Evolutionary conservation across 2,797 vertebrate species (phyloP), one percentile per base, ranked within the genome.

Genomic region (Furcifer pardalis): DNA sequence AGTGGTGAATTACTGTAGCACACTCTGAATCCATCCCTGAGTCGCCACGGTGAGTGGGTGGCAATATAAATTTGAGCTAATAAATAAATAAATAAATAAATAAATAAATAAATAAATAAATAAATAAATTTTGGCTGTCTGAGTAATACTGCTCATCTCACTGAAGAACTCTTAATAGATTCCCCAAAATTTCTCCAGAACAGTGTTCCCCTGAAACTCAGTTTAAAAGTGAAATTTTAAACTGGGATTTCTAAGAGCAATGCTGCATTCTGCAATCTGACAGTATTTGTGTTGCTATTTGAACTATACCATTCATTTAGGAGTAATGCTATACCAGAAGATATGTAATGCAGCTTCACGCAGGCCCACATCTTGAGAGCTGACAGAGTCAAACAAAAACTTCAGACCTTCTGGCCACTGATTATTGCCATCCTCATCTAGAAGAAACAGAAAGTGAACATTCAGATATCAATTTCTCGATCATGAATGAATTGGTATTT

Each of bases 361-460:
- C 76, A 99, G 95, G 80, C 96, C 95, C 35, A 98, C 95, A 0
- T 97, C 97, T 91, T 98, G 97, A 35, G 99, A 99, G 93, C 97
- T 99, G 79, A 99, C 98, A 0, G 98, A 99, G 87, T 99, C 99
- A 71, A 99, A 99, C 56, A 99, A 97, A 92, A 99, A 99, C 93
- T 99, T 99, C 79, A 99, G 95, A 84, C 98, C 93, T 94, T 99
- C 99, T 19, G 98, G 98, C 99, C 99, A 99, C 91, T 99, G 98
- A 93, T 98, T 99, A 91, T 98, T 99, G 42, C 99, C 98, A 59
- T 99, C 98, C 73, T 99, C 99, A 92, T 99, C 99, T 99, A 87
- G 71, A 89, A 92, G 56, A 68, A 84, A 91, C 1, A 89, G 35
- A 92, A 85, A 79, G 44, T 21, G 3, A 86, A 60, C 42, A 82